Evolutionary conservation across 2,797 vertebrate genomes (phyloP).

Genomic region (Ateles fusciceps): DNA sequence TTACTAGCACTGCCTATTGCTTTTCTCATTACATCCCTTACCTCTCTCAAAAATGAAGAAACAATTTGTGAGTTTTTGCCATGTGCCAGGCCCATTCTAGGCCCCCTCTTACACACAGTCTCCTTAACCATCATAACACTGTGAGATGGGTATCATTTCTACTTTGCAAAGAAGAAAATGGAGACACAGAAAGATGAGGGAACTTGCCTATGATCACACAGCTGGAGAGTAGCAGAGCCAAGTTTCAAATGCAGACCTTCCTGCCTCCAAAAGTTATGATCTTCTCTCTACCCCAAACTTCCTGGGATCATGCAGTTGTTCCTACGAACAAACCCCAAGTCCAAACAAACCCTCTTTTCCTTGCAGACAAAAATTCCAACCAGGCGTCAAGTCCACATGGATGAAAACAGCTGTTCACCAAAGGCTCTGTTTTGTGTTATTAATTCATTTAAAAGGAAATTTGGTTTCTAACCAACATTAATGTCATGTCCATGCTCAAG

Average conservation of each 20-base stretch:
- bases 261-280: not conserved
- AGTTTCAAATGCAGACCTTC: not conserved
- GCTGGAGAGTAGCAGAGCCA: not conserved
- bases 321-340: not conserved
- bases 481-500: slow-evolving; percentile 50
- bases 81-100: too few relatives aligned
- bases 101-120: not conserved
- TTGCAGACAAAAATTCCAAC: slow-evolving; percentile 34
- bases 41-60: slow-evolving; percentile 1
- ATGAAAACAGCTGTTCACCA: slow-evolving; percentile 58
- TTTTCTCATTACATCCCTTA: not conserved
- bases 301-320: not conserved
- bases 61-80: not conserved
- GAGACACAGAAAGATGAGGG: not conserved
- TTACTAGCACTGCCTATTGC: not conserved
- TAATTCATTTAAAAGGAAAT: slow-evolving; percentile 72
- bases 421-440: slow-evolving; percentile 63
- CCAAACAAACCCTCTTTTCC: slow-evolving; percentile 2
- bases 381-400: slow-evolving; percentile 32
- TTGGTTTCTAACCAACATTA: slow-evolving; percentile 58
- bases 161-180: not conserved
- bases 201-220: not conserved
- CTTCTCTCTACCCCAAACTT: not conserved
- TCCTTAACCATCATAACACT: not conserved
- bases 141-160: not conserved